These are phyloP conservation scores for Agrotis segetum DNA, from an alignment of 2,888 invertebrate genomes.

Conservation along the genomic window DNA sequence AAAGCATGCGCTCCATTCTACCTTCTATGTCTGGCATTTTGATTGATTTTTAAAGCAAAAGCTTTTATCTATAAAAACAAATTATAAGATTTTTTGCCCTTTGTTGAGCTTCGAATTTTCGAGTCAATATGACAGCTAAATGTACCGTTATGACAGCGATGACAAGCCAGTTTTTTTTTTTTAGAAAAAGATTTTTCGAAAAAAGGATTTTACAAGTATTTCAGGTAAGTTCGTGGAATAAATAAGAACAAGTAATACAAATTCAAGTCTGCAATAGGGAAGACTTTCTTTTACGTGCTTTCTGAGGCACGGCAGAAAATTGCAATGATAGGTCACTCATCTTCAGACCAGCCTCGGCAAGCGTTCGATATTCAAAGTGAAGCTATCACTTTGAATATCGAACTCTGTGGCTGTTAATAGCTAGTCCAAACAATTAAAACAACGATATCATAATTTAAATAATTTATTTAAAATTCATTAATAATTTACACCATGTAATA, in stretches of 20 bases:
- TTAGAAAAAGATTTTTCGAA: neutral
- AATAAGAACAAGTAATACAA: neutral
- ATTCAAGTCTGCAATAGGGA: neutral
- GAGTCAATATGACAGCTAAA: constrained; percentile 18
- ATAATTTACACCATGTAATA: constrained; percentile 83
- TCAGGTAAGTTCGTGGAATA: neutral
- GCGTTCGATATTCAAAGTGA: too few relatives aligned
- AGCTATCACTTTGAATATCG: too few relatives aligned
- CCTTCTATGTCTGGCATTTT: constrained; percentile 58
- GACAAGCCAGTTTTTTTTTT: neutral
- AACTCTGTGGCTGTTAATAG: too few relatives aligned
- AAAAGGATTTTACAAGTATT: neutral
- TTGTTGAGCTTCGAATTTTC: constrained; percentile 1
- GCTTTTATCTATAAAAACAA: neutral
- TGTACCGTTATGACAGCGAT: neutral
- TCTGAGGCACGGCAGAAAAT: too few relatives aligned
- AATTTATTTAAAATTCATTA: constrained; percentile 85
- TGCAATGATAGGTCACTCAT: too few relatives aligned
- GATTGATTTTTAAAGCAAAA: neutral
- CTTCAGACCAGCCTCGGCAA: too few relatives aligned
- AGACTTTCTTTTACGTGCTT: neutral
- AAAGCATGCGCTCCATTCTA: constrained; percentile 71
- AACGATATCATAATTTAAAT: constrained; percentile 74
- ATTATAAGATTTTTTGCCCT: neutral
- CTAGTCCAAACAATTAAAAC: constrained; percentile 32